phyloP scores from a whole-genome alignment of 2,888 invertebrate genomes.

The Syrphus vitripennis region DNA sequence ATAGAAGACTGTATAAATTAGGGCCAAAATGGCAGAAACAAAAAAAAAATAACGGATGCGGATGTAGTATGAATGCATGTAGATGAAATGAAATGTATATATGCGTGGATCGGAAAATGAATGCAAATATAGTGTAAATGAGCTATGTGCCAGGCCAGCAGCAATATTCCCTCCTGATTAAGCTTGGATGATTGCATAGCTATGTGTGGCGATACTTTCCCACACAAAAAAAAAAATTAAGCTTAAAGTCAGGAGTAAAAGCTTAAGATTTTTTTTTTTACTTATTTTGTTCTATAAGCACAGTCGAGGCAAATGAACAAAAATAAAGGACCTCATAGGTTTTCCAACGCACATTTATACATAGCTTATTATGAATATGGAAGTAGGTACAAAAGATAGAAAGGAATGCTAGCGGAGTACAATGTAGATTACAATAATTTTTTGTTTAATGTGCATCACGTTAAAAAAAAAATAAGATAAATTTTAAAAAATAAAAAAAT shows the following conservation, averaged over 20 bases:
- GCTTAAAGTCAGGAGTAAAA: slow-evolving; percentile 18
- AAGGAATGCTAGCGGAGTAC: slow-evolving; percentile 9
- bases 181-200: neutral
- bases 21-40: neutral
- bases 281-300: neutral
- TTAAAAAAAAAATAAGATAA: neutral
- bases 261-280: neutral
- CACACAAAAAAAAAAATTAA: neutral
- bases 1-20: slow-evolving; percentile 24
- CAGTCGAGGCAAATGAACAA: neutral
- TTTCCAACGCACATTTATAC: slow-evolving; percentile 43
- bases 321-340: neutral
- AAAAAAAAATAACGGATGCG: slow-evolving; percentile 3
- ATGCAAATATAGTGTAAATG: slow-evolving; percentile 68
- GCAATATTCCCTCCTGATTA: slow-evolving; percentile 38
- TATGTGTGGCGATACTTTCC: neutral
- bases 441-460: slow-evolving; percentile 32
- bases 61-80: slow-evolving; percentile 4
- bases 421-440: neutral
- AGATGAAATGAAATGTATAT: neutral
- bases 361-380: neutral
- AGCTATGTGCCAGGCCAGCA: slow-evolving; percentile 24
- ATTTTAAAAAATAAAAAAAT: neutral
- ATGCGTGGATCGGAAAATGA: slow-evolving; percentile 32
- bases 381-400: slow-evolving; percentile 22